Conservation (phyloP, 2,113 vertebrate species). For the Pelmatolapia mariae region DNA sequence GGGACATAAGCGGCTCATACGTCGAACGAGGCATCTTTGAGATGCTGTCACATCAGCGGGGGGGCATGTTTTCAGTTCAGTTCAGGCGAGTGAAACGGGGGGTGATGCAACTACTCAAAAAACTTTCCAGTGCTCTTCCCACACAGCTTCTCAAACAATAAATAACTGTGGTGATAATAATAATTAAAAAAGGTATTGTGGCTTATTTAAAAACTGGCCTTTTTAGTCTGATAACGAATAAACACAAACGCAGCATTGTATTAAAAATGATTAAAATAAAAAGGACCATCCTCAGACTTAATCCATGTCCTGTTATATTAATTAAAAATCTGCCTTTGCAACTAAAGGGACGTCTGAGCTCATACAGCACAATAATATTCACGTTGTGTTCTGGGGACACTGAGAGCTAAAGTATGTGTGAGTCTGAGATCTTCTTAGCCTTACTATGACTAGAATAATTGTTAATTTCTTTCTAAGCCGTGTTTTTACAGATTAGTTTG, state of each 20-base stretch:
- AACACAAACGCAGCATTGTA: neutral
- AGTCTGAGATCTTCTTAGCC: neutral
- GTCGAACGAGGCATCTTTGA: slow-evolving; percentile 1
- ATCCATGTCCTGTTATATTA: neutral
- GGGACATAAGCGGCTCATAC: neutral
- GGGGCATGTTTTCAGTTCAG: neutral
- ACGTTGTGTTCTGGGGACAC: neutral
- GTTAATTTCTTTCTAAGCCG: neutral
- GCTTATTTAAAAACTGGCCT: neutral
- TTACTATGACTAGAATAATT: neutral
- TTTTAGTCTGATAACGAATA: neutral
- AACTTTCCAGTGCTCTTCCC: neutral
- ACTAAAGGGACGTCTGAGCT: neutral
- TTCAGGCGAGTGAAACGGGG: neutral
- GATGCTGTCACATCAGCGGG: slow-evolving; percentile 1
- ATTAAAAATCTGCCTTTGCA: neutral
- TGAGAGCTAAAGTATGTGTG: neutral
- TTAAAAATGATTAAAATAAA: neutral
- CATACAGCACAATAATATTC: neutral
- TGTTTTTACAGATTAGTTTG: neutral
- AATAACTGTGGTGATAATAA: neutral
- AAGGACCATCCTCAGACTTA: neutral
- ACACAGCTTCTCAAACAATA: neutral
- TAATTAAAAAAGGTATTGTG: neutral
- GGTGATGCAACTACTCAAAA: neutral